These are phyloP conservation scores for Microplitis deprimator DNA, from an alignment of 2,888 invertebrate genomes.

Conservation along the genomic window DNA sequence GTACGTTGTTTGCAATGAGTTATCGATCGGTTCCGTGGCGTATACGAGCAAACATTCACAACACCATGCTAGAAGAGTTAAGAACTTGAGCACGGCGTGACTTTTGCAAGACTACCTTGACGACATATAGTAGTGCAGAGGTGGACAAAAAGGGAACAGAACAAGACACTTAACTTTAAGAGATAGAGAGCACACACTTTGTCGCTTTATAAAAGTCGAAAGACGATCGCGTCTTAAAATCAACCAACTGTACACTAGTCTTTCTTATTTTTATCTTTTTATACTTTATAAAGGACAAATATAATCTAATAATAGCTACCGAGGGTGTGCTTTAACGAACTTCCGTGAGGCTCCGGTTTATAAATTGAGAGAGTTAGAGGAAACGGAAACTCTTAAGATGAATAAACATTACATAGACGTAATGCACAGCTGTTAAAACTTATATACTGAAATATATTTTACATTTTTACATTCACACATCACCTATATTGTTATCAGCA, in stretches of 20 bases:
- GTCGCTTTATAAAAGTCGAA: slow-evolving; percentile 38
- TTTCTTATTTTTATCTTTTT: neutral
- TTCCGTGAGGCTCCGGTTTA: slow-evolving; percentile 53
- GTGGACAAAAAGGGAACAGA: slow-evolving; percentile 10
- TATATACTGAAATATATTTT: slow-evolving; percentile 2
- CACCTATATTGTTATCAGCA: no score
- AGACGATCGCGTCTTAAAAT: slow-evolving; percentile 34
- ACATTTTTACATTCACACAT: neutral
- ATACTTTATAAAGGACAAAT: slow-evolving; percentile 13
- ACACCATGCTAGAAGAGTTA: slow-evolving; percentile 38
- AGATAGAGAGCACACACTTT: slow-evolving; percentile 28
- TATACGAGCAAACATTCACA: slow-evolving; percentile 48
- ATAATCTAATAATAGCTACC: slow-evolving; percentile 53
- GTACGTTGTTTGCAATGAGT: slow-evolving; percentile 60
- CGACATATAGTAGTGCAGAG: neutral
- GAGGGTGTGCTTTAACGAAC: slow-evolving; percentile 53
- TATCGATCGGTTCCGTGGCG: slow-evolving; percentile 61
- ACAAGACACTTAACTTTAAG: neutral
- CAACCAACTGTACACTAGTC: slow-evolving; percentile 17
- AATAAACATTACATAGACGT: slow-evolving; percentile 52
- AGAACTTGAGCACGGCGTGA: slow-evolving; percentile 57
- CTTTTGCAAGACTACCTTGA: slow-evolving; percentile 41
- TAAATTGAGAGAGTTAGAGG: slow-evolving; percentile 36
- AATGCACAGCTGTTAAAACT: slow-evolving; percentile 55
- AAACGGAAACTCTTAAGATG: slow-evolving; percentile 55